Conservation (phyloP, 1,140 invertebrate genomes). For the Drosophila teissieri region DNA sequence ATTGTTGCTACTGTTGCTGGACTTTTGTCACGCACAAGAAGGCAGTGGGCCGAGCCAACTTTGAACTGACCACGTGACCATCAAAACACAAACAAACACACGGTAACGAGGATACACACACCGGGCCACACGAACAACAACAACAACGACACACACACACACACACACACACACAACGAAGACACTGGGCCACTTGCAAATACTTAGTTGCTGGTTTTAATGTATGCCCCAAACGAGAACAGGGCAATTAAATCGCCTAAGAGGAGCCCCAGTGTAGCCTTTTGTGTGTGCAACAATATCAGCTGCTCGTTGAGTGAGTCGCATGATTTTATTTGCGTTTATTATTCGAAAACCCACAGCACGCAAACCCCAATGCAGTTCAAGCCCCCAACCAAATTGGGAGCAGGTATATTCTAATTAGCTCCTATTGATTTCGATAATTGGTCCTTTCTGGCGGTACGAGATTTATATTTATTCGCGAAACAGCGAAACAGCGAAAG, state of each 20-base stretch:
- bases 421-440: conserved; percentile 41
- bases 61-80: conserved; percentile 70
- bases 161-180: conserved; percentile 2
- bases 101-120: conserved; percentile 4
- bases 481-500: too few relatives aligned
- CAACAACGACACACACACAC: too few relatives aligned
- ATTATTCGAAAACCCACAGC: conserved; percentile 10
- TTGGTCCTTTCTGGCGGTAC: conserved; percentile 37
- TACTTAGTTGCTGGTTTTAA: conserved; percentile 51
- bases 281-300: conserved; percentile 21
- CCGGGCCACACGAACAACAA: conserved; percentile 9
- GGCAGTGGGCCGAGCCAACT: conserved; percentile 57
- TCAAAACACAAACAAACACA: conserved; percentile 45
- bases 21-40: conserved; percentile 76
- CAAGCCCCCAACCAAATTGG: background rate
- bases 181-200: conserved; percentile 39
- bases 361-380: conserved; percentile 35
- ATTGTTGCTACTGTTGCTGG: conserved; percentile 38
- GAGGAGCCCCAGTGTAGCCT: conserved; percentile 16
- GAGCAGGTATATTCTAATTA: conserved; percentile 34
- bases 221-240: conserved; percentile 56
- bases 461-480: conserved; percentile 25
- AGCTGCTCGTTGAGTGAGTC: conserved; percentile 16
- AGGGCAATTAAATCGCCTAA: conserved; percentile 56
- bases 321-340: conserved; percentile 19